phyloP scores from a whole-genome alignment of 2,797 vertebrate species.

The Paedocypris micromegethes region DNA sequence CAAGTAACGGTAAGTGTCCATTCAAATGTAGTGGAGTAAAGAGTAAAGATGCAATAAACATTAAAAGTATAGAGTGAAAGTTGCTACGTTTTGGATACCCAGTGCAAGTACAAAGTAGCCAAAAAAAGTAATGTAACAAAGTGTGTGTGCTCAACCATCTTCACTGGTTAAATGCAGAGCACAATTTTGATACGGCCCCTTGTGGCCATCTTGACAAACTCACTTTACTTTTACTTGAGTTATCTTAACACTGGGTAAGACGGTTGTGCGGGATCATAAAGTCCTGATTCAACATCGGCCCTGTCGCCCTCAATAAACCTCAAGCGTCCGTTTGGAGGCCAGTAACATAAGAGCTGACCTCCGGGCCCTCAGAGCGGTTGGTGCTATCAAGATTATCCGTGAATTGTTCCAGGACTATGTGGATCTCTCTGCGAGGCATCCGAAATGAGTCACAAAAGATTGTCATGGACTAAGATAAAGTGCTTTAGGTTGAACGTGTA shows the following conservation, averaged over 20 bases:
- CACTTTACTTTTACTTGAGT: conserved; percentile 22
- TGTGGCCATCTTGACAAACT: conserved; percentile 11
- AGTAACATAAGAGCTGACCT: conserved; percentile 25
- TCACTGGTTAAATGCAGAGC: too few species aligned
- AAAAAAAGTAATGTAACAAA: too few species aligned
- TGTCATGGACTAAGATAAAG: conserved; percentile 17
- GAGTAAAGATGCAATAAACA: too few species aligned
- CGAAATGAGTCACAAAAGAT: conserved; percentile 21
- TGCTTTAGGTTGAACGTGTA: conserved; percentile 14
- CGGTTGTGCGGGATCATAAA: conserved; percentile 33
- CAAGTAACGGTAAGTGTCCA: too few species aligned
- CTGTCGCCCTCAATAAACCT: conserved; percentile 26
- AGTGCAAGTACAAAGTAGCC: too few species aligned
- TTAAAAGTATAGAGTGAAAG: too few species aligned
- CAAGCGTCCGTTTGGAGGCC: conserved; percentile 16
- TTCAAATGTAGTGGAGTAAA: too few species aligned
- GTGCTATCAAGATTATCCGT: conserved; percentile 20
- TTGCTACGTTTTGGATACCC: too few species aligned
- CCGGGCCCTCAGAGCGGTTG: conserved; percentile 14
- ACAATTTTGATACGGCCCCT: conserved; percentile 1
- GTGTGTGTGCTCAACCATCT: too few species aligned
- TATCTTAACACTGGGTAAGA: conserved; percentile 15
- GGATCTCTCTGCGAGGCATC: conserved; percentile 26
- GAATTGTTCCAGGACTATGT: conserved; percentile 16
- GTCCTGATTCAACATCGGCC: conserved; percentile 16